Base-by-base conservation (phyloP, 2,888 invertebrate genomes). In the Sylvicola cinctus region DNA sequence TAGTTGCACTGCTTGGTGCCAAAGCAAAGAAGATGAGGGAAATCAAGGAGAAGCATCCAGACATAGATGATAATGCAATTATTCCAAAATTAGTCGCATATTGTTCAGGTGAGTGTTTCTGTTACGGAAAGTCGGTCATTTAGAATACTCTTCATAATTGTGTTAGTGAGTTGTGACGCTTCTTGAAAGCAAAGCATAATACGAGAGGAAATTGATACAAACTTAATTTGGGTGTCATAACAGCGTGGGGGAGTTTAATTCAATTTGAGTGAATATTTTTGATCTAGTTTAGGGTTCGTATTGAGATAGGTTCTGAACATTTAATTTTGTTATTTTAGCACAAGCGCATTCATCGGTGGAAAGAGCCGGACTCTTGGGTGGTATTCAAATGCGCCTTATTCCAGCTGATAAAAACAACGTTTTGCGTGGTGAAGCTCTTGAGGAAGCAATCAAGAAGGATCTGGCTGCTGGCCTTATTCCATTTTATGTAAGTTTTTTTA, bases 301-400 rank as follows among this genome's bases (percentile, higher is more conserved):
- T n/a, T n/a, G n/a, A n/a, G n/a, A n/a, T n/a, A n/a, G n/a, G n/a
- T n/a, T n/a, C n/a, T n/a, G n/a, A n/a, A n/a, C n/a, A n/a, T n/a
- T n/a, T n/a, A n/a, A n/a, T n/a, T n/a, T n/a, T 20, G 37, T 32
- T 32, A 41, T 46, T 48, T 12, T 52, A 80, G 80, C 72, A 42
- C 81, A 90, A 69, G 79, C 90, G 2, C 91, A 93, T 58, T 88
- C 87, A 2, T 88, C 88, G 0, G 90, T 93, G 4, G 91, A 93
- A 59, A 71, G 90, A 23, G 91, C 90, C 16, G 87, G 87, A 1
- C 68, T 91, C 29, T 28, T 93, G 38, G 85, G 84, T 2, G 90
- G 87, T n/a, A 74, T 93, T 3, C 68, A 70, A 46, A 62, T 91
- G 46, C 68, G 81, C 12, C 62, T 70, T 1, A 60, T 95, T 33